phyloP scores from a whole-genome alignment of 53 echinoderm and acorn worm species.

The Actinopyga echinites region DNA sequence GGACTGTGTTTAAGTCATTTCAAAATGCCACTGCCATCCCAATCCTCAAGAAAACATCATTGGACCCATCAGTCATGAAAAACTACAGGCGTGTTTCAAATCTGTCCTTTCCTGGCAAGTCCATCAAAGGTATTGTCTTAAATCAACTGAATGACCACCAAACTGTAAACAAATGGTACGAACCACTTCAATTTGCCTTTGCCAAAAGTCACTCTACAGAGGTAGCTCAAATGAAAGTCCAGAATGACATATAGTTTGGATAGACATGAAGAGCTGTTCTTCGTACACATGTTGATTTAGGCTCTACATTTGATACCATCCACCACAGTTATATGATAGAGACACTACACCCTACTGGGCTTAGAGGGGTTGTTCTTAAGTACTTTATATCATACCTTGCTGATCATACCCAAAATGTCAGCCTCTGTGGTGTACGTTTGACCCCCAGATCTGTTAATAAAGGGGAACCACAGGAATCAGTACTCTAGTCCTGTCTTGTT shows the following conservation, averaged over 20 bases:
- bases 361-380: background rate
- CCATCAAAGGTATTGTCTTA: background rate
- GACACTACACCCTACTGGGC: background rate
- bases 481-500: background rate
- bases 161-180: background rate
- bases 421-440: background rate
- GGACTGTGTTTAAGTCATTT: background rate
- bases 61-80: background rate
- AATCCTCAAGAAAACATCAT: background rate
- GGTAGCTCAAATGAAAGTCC: background rate
- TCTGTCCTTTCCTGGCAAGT: background rate
- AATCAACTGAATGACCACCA: background rate
- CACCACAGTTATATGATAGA: background rate
- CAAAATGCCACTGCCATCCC: background rate
- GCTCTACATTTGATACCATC: background rate
- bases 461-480: background rate
- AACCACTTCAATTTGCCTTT: background rate
- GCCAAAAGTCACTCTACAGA: background rate
- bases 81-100: background rate
- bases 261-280: background rate
- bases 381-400: background rate
- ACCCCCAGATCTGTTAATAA: background rate
- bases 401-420: background rate
- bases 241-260: background rate
- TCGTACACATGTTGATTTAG: no score